phyloP scores from a whole-genome alignment of 2,888 invertebrate genomes.

The Artemia sp. region DNA sequence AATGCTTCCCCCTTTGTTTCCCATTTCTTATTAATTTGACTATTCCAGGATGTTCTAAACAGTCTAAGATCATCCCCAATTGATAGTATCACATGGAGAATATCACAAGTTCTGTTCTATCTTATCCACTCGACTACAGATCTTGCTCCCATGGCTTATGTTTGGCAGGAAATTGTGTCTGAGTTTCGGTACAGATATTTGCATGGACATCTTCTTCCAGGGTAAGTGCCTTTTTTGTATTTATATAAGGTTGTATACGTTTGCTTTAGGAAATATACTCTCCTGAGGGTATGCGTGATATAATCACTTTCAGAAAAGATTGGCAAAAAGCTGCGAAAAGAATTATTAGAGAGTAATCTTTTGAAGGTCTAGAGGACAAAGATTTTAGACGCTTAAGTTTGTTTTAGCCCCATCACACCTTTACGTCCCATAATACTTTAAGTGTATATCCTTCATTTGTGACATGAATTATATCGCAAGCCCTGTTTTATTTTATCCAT shows the following conservation, averaged over 20 bases:
- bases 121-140: conserved; percentile 57
- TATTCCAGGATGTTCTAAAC: neutral
- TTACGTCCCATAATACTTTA: too few relatives aligned
- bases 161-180: conserved; percentile 85
- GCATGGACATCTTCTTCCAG: conserved; percentile 52
- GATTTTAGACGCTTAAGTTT: too few relatives aligned
- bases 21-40: too few relatives aligned
- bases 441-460: conserved; percentile 31
- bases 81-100: conserved; percentile 61
- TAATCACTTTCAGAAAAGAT: too few relatives aligned
- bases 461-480: conserved; percentile 59
- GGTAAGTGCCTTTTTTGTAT: conserved; percentile 44
- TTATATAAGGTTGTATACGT: too few relatives aligned
- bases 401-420: too few relatives aligned
- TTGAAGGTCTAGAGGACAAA: too few relatives aligned
- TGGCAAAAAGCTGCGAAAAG: too few relatives aligned
- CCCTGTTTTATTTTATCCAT: conserved; percentile 52
- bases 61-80: conserved; percentile 33
- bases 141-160: conserved; percentile 52
- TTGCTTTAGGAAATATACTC: too few relatives aligned
- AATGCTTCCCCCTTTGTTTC: too few relatives aligned
- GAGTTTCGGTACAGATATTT: conserved; percentile 83
- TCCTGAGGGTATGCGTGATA: too few relatives aligned
- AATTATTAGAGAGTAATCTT: too few relatives aligned
- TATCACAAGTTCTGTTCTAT: conserved; percentile 55